Conservation (phyloP, 2,113 vertebrate species). For the Calidris pugnax region DNA sequence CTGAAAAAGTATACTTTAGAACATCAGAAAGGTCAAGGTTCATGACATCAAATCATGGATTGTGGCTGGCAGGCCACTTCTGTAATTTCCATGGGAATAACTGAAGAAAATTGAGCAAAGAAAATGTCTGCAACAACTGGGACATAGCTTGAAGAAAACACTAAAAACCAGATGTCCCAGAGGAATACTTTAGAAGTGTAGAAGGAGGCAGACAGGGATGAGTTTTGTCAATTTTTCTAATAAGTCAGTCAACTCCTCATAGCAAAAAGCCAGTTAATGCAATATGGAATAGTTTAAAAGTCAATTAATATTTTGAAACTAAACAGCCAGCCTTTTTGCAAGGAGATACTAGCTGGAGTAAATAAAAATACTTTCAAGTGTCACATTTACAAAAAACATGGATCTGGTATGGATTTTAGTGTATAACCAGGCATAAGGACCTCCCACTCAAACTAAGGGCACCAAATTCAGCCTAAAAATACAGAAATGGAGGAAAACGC, state of each 20-base stretch:
- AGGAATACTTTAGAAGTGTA: constrained; percentile 58
- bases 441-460: background rate
- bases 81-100: constrained; percentile 70
- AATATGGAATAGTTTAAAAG: constrained; percentile 78
- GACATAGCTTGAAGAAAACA: background rate
- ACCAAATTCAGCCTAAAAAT: background rate
- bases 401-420: background rate
- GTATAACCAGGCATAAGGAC: background rate
- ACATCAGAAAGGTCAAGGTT: constrained; percentile 61
- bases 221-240: constrained; percentile 73
- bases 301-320: constrained; percentile 80
- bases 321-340: constrained; percentile 75
- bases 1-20: constrained; percentile 66
- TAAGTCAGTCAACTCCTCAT: constrained; percentile 71
- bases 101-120: constrained; percentile 64
- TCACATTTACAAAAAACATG: constrained; percentile 30
- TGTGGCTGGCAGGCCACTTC: constrained; percentile 55
- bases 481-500: background rate
- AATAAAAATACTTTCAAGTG: constrained; percentile 45
- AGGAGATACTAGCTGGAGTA: constrained; percentile 54
- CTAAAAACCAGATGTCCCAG: constrained; percentile 70
- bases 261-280: constrained; percentile 67
- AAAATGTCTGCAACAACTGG: constrained; percentile 60
- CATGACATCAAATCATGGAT: constrained; percentile 43
- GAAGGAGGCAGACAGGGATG: constrained; percentile 37